Base-by-base conservation (phyloP, 2,113 vertebrate species). In the Arizona elegans region DNA sequence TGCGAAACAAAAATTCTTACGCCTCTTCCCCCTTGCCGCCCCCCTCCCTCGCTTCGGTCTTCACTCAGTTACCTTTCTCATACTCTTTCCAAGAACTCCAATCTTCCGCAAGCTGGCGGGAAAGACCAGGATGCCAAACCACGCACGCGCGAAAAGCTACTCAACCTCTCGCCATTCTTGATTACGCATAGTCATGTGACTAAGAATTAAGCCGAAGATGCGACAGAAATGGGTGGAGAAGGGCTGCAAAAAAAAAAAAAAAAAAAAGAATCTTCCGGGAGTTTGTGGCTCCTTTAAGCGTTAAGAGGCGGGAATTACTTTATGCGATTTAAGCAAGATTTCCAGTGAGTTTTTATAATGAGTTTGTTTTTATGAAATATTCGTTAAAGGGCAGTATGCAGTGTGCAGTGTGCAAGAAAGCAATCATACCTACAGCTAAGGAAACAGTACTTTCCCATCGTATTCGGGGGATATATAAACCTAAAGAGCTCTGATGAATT, bases 101-200 rank as follows among this genome's bases (percentile, higher is more conserved):
- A 0, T n/a, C 0, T 52, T 50, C 6, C 10, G 33, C 0, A 50
- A 12, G 0, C 70, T 1, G 50, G 96, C 96, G 96, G 95, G 95
- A 96, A 96, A 94, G 0, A 1, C 23, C 5, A 10, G 19, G 0
- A 0, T 0, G 1, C 0, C 0, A 0, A 86, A 93, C 1, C 26
- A 95, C 95, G 91, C 91, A 62, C 87, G 91, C 55, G 91, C 81
- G 3, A 38, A 11, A 3, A 12, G 8, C n/a, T 0, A 0, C 59
- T 9, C 1, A 5, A 19, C 12, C 55, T 8, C 10, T 26, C 10
- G 43, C 75, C 17, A 4, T 24, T 24, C 21, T 24, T 81, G 53
- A 8, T 24, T 85, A 1, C 19, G 7, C 0, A 38, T 23, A 1
- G 47, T 65, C 86, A 50, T 1, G 8, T 53, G 90, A 56, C 90